Evolutionary conservation across 2,113 vertebrate species (phyloP), one percentile per base, ranked within the genome.

Genomic region (Eulemur macaco): DNA sequence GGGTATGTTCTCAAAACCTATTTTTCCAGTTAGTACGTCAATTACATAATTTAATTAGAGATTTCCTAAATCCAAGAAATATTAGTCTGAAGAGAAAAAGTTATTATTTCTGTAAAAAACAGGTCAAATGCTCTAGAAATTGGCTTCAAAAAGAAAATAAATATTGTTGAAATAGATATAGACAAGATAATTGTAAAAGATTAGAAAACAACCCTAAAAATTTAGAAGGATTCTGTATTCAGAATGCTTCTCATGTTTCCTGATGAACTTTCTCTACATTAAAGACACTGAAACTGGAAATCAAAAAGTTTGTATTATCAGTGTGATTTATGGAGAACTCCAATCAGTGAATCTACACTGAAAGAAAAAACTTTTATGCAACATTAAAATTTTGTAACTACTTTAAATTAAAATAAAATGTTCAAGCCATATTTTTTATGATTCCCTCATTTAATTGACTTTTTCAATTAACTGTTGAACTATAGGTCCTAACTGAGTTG

Each of bases 331-430:
- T 17, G 2, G 50, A 78, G 77, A 73, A 83, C 60, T 60, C 58
- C n/a, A 68, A 20, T 73, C 39, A 94, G n/a, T 76, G 84, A 80
- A 77, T 37, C 0, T 85, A 45, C 5, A 45, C 39, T 77, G 5
- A 89, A 92, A 94, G 58, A 54, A 82, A 87, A 87, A 69, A 20
- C 21, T 23, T 56, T 76, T 37, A 60, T 2, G 42, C 6, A 73
- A n/a, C 10, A 77, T 84, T 34, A 95, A 92, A 77, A 95, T 54
- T 31, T 68, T 45, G 42, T 96, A 60, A 86, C 14, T 71, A 69
- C 77, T 94, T 95, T 74, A 96, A 54, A 34, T 69, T 80, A 58
- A 42, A 85, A 66, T 58, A 90, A 94, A 58, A 74, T 74, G 45
- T 69, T 78, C 76, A 90, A 96, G 47, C 20, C 23, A 71, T 58